Evolutionary conservation across 2,888 invertebrate species (phyloP).

Genomic region (Lutraria lutraria): DNA sequence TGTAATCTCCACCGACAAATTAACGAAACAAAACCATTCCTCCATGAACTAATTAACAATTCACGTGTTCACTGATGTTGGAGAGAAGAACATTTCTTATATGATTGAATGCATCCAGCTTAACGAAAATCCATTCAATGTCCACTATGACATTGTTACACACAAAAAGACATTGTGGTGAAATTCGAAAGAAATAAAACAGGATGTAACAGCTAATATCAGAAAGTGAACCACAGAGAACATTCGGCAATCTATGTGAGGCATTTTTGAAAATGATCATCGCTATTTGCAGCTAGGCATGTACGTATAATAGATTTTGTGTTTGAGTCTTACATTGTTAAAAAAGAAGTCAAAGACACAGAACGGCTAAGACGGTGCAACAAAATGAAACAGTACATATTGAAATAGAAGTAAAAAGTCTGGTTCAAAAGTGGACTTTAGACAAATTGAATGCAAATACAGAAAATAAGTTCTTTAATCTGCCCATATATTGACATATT

Average conservation of each 20-base stretch:
- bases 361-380: too few species aligned
- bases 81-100: constrained; percentile 23
- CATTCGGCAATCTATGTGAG: constrained; percentile 26
- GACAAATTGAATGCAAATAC: too few species aligned
- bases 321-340: constrained; percentile 28
- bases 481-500: too few species aligned
- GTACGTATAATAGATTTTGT: constrained; percentile 31
- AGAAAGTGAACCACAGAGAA: constrained; percentile 1
- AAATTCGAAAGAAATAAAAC: neutral
- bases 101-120: constrained; percentile 35
- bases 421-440: too few species aligned
- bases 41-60: constrained; percentile 38
- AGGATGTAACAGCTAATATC: constrained; percentile 42
- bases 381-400: too few species aligned
- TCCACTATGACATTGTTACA: neutral
- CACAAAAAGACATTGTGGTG: constrained; percentile 29
- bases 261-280: neutral
- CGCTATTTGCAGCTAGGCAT: neutral
- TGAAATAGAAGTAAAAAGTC: too few species aligned
- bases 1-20: constrained; percentile 26
- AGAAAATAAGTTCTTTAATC: too few species aligned
- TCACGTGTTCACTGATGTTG: constrained; percentile 1
- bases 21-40: constrained; percentile 27
- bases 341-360: too few species aligned
- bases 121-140: constrained; percentile 37